phyloP scores from a whole-genome alignment of 1,140 invertebrate species.

The Tetramorium parvispinum region DNA sequence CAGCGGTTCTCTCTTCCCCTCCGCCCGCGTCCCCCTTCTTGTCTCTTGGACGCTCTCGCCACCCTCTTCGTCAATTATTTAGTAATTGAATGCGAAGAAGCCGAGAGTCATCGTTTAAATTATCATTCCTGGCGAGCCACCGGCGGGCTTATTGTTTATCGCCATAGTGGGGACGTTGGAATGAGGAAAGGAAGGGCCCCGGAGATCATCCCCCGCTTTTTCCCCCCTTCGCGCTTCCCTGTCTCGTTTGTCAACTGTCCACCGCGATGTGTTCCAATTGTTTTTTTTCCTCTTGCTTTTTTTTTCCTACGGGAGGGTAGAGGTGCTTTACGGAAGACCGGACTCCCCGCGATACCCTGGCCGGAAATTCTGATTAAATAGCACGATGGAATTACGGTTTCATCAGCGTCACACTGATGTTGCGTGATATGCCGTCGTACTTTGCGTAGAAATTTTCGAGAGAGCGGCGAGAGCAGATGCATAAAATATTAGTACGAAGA shows the following conservation, averaged over 20 bases:
- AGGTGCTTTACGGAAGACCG: constrained; percentile 26
- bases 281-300: background rate
- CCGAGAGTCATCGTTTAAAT: constrained; percentile 84
- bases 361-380: constrained; percentile 48
- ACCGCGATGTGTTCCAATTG: constrained; percentile 46
- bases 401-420: constrained; percentile 11
- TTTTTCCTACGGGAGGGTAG: constrained; percentile 2
- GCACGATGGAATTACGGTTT: constrained; percentile 25
- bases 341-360: constrained; percentile 2
- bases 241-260: constrained; percentile 76
- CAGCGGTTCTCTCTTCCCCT: constrained; percentile 28
- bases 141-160: constrained; percentile 79
- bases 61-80: constrained; percentile 82
- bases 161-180: constrained; percentile 58
- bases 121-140: constrained; percentile 79
- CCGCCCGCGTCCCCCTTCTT: background rate
- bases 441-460: background rate
- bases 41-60: constrained; percentile 35
- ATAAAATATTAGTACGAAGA: constrained; percentile 14
- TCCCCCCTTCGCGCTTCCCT: constrained; percentile 38
- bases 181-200: constrained; percentile 60
- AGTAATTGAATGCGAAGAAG: constrained; percentile 85
- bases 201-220: constrained; percentile 31
- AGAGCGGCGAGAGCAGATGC: background rate
- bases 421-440: background rate